Percentiles rank a stretch among this genome's conserved stretches.
Evolutionary conservation across 37 sponge, comb jelly and placozoan species (phyloP).

Genomic region (Crambe crambe): DNA sequence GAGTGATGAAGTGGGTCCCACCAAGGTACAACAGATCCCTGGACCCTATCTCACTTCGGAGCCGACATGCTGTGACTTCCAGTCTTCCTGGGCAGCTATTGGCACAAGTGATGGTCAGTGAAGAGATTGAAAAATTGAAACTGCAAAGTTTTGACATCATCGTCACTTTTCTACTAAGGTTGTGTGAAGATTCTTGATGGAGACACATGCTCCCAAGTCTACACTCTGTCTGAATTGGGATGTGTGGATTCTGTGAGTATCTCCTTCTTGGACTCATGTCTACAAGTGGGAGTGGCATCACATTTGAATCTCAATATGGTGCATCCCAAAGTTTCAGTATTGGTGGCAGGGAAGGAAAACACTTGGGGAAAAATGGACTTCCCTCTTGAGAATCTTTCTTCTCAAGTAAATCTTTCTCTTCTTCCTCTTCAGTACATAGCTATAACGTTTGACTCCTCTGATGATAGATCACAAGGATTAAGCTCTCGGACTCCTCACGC

Average conservation of each 20-base stretch:
- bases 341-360: neutral
- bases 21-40: neutral
- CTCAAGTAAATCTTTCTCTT: neutral
- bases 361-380: neutral
- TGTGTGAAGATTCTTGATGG: constrained; percentile 19
- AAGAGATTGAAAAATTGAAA: neutral
- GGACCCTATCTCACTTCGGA: constrained; percentile 11
- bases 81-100: neutral
- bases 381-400: neutral
- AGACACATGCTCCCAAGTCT: neutral
- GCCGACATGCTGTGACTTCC: constrained; percentile 25
- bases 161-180: constrained; percentile 26
- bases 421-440: neutral
- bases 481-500: constrained; percentile 12
- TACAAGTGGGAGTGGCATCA: neutral
- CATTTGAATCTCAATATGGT: neutral
- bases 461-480: constrained; percentile 18
- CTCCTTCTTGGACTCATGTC: neutral
- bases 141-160: neutral
- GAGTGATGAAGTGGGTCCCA: constrained; percentile 35
- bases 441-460: neutral
- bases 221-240: constrained; percentile 9
- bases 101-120: constrained; percentile 12
- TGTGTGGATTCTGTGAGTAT: constrained; percentile 24
- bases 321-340: neutral